Evolutionary conservation across 2,113 vertebrate genomes (phyloP).

Genomic region (Platysternon megacephalum): DNA sequence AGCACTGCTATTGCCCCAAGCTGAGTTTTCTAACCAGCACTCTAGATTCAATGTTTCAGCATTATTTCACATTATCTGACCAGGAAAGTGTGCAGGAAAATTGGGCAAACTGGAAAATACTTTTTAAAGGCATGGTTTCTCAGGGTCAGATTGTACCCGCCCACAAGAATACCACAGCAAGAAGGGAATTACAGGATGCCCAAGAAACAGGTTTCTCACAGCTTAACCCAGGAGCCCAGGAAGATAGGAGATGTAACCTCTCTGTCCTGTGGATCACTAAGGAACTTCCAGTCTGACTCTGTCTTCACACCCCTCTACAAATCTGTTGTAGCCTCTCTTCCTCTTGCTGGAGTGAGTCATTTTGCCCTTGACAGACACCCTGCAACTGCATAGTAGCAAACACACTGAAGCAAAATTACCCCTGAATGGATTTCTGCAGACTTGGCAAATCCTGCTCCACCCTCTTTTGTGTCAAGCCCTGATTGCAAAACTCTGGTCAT

Average conservation of each 20-base stretch:
- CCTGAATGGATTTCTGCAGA: background rate
- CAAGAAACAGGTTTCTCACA: background rate
- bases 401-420: background rate
- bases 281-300: background rate
- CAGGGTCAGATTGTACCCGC: background rate
- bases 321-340: background rate
- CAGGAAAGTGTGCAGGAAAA: background rate
- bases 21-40: background rate
- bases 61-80: accelerated
- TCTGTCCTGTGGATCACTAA: background rate
- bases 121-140: background rate
- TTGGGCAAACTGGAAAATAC: background rate
- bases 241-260: accelerated
- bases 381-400: background rate
- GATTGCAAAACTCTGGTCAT: background rate
- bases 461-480: background rate
- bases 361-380: background rate
- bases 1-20: accelerated
- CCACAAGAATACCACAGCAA: background rate
- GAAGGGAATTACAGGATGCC: background rate
- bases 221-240: background rate
- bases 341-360: background rate
- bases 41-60: background rate
- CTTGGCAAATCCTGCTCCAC: background rate
- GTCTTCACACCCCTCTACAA: background rate